Evolutionary conservation across 2,113 vertebrate genomes (phyloP).

Genomic region (Taxidea taxus): DNA sequence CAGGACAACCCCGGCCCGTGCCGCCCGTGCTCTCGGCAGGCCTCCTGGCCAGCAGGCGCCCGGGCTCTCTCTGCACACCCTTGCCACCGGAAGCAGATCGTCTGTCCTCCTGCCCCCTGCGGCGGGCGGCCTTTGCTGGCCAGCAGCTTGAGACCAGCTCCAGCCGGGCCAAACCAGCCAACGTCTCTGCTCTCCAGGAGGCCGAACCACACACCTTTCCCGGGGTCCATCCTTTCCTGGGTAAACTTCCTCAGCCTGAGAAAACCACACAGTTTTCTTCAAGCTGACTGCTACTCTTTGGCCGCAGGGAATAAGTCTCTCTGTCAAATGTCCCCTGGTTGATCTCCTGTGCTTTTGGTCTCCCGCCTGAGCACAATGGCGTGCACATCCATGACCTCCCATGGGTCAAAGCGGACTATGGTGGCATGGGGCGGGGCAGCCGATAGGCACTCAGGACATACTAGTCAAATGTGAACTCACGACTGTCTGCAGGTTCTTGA

Average conservation of each 20-base stretch:
- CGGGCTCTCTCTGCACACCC: too few relatives aligned
- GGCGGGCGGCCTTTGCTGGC: not conserved
- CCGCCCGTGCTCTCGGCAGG: not conserved
- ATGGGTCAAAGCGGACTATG: fast-evolving
- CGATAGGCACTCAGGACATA: fast-evolving
- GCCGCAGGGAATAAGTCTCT: not conserved
- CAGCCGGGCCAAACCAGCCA: not conserved
- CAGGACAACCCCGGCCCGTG: not conserved
- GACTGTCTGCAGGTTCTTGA: not conserved
- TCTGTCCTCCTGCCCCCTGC: not conserved
- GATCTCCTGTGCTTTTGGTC: not conserved
- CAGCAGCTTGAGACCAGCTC: too few relatives aligned
- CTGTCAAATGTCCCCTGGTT: not conserved
- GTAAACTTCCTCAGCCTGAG: not conserved
- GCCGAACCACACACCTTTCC: not conserved
- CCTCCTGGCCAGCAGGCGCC: not conserved
- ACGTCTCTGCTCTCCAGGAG: fast-evolving
- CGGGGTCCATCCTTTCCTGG: too few relatives aligned
- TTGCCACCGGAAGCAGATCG: fast-evolving
- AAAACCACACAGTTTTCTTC: not conserved
- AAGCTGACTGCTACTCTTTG: not conserved
- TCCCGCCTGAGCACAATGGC: not conserved
- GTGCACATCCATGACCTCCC: not conserved
- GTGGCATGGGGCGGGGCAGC: not conserved
- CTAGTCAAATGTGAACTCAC: not conserved